These are phyloP conservation scores for Netelia inedita DNA, from an alignment of 2,888 invertebrate genomes.

Conservation along the genomic window DNA sequence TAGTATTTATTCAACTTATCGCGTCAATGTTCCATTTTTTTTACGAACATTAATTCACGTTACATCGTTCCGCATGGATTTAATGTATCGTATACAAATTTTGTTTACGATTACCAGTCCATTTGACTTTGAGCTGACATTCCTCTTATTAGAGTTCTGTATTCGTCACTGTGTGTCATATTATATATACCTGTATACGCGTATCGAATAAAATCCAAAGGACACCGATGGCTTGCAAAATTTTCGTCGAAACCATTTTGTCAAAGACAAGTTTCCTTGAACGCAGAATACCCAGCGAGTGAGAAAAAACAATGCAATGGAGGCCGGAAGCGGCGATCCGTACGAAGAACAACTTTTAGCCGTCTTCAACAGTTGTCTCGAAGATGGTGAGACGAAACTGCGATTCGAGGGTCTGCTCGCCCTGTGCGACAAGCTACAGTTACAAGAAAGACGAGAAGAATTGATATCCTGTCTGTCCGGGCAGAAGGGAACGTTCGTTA, in stretches of 20 bases:
- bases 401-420: constrained; percentile 89
- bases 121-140: constrained; percentile 54
- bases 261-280: constrained; percentile 4
- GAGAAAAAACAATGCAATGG: constrained; percentile 80
- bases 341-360: constrained; percentile 93
- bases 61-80: neutral
- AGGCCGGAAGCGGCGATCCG: constrained; percentile 86
- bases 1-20: constrained; percentile 25
- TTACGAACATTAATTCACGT: neutral
- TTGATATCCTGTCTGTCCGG: constrained; percentile 73
- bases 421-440: constrained; percentile 91
- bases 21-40: neutral
- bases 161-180: neutral
- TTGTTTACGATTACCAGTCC: constrained; percentile 51
- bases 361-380: constrained; percentile 93
- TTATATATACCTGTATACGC: neutral
- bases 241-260: neutral
- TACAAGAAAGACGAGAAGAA: constrained; percentile 89
- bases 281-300: neutral
- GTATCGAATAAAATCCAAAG: neutral
- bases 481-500: constrained; percentile 84
- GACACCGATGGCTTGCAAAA: neutral
- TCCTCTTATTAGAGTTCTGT: constrained; percentile 10
- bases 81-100: constrained; percentile 8
- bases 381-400: constrained; percentile 89